phyloP scores from a whole-genome alignment of 2,888 invertebrate genomes.

The Nomada ruficornis region DNA sequence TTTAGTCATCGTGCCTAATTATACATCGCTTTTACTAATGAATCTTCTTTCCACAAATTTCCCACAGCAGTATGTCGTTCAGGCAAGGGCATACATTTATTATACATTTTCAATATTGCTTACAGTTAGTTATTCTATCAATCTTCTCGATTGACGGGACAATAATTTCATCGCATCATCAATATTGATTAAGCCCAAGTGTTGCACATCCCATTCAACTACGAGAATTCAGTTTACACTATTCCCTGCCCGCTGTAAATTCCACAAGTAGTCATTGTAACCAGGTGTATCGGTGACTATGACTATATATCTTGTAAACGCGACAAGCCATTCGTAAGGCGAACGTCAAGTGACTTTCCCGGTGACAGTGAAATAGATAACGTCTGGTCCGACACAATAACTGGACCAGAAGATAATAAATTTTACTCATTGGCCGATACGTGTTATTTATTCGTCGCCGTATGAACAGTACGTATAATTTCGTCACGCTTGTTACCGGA shows the following conservation, averaged over 20 bases:
- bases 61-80: neutral
- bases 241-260: conserved; percentile 20
- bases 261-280: conserved; percentile 35
- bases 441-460: neutral
- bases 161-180: neutral
- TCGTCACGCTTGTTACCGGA: neutral
- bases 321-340: conserved; percentile 49
- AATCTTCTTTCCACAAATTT: neutral
- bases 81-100: neutral
- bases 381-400: conserved; percentile 20
- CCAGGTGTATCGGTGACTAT: conserved; percentile 14
- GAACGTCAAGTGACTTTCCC: conserved; percentile 27
- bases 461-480: conserved; percentile 2
- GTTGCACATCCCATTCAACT: neutral
- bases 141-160: neutral
- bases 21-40: no score
- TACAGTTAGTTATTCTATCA: neutral
- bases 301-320: conserved; percentile 35
- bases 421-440: conserved; percentile 16
- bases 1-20: no score
- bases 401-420: conserved; percentile 38
- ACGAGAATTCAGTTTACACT: conserved; percentile 1
- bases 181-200: conserved; percentile 7
- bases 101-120: neutral
- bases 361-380: conserved; percentile 44